Evolutionary conservation across 2,888 invertebrate species (phyloP).

Genomic region (Agonopterix heracliana): DNA sequence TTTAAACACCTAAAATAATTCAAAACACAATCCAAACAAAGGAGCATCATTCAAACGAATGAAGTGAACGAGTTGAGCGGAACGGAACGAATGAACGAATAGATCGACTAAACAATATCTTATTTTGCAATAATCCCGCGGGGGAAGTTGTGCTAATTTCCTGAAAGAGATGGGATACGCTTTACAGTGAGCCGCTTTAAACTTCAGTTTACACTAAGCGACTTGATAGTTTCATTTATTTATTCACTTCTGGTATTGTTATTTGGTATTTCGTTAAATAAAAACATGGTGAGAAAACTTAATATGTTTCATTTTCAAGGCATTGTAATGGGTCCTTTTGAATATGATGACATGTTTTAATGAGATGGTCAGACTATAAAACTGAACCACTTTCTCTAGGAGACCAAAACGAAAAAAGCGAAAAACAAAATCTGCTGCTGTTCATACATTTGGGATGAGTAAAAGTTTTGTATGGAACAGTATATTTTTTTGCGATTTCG

Average conservation of each 20-base stretch:
- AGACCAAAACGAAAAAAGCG: too few relatives aligned
- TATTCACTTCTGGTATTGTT: not conserved
- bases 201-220: conserved; percentile 46
- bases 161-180: conserved; percentile 62
- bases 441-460: too few relatives aligned
- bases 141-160: conserved; percentile 71
- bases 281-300: conserved; percentile 1
- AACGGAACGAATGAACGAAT: conserved; percentile 38
- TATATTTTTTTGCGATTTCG: too few relatives aligned
- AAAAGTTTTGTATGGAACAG: too few relatives aligned
- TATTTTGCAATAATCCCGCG: conserved; percentile 70
- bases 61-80: conserved; percentile 17
- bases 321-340: too few relatives aligned
- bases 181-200: conserved; percentile 49
- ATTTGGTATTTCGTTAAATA: not conserved
- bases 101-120: conserved; percentile 73
- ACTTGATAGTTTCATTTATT: conserved; percentile 13
- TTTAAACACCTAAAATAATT: conserved; percentile 29
- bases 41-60: conserved; percentile 56
- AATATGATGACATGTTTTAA: too few relatives aligned
- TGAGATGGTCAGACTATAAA: too few relatives aligned
- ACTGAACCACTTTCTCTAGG: too few relatives aligned
- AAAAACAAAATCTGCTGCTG: too few relatives aligned
- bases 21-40: conserved; percentile 44
- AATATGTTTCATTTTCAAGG: too few relatives aligned